Evolutionary conservation across 2,888 invertebrate genomes (phyloP).

Genomic region (Pheosia gnoma): DNA sequence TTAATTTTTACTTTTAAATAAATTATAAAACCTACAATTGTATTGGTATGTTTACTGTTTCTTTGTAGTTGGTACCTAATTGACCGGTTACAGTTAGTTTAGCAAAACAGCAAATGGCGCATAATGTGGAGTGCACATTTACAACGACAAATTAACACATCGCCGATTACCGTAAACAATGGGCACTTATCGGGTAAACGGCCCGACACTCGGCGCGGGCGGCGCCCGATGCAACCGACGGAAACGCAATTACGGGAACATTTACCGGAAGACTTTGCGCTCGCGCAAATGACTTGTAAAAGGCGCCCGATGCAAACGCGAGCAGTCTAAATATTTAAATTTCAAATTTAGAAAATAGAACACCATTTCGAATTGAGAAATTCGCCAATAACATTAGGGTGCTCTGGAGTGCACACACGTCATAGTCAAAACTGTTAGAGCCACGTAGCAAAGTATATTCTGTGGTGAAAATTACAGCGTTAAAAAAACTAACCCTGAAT

Average conservation of each 20-base stretch:
- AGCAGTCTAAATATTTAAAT: constrained; percentile 23
- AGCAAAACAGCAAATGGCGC: constrained; percentile 19
- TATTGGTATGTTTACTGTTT: constrained; percentile 13
- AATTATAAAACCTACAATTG: neutral
- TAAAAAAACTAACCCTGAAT: too few relatives aligned
- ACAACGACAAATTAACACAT: constrained; percentile 40
- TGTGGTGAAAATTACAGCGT: too few relatives aligned
- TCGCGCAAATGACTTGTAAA: constrained; percentile 31
- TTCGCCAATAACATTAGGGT: neutral
- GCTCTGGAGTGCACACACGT: neutral
- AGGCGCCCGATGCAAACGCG: constrained; percentile 36
- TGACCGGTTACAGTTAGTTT: constrained; percentile 15
- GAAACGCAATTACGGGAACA: constrained; percentile 47
- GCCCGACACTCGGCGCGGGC: constrained; percentile 27
- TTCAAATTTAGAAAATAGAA: neutral
- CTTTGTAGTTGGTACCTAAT: constrained; percentile 16
- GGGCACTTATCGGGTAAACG: constrained; percentile 41
- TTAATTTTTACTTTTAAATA: too few relatives aligned
- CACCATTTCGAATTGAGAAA: neutral
- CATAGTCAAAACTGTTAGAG: too few relatives aligned
- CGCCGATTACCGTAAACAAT: constrained; percentile 40
- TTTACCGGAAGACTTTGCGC: constrained; percentile 48
- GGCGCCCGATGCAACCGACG: constrained; percentile 35
- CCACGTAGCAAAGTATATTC: too few relatives aligned
- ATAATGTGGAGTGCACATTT: constrained; percentile 27